Evolutionary conservation across 2,113 vertebrate genomes (phyloP).

Genomic region (Pterocles orientalis): DNA sequence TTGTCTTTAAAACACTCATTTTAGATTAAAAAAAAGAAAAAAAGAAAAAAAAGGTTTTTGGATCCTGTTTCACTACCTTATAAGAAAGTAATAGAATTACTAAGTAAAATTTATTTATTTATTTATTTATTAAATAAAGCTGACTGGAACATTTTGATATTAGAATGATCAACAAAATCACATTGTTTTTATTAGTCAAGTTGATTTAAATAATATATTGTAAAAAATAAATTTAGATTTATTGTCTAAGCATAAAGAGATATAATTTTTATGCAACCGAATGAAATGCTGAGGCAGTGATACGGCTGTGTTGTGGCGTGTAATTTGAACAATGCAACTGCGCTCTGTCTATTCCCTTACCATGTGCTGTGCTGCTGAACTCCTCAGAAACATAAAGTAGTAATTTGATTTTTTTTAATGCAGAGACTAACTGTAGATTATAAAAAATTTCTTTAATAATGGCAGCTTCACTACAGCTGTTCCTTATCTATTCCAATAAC

Average conservation of each 20-base stretch:
- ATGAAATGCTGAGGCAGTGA: not conserved
- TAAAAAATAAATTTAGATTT: not conserved
- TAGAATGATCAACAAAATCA: not conserved
- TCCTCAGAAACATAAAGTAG: not conserved
- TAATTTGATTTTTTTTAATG: not conserved
- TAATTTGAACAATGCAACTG: not conserved
- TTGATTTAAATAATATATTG: not conserved
- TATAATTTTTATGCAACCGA: not conserved
- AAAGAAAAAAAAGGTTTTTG: too few relatives aligned
- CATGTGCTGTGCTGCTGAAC: not conserved
- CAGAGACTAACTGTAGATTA: not conserved
- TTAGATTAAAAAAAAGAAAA: too few relatives aligned
- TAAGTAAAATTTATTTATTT: too few relatives aligned
- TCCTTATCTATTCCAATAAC: not conserved
- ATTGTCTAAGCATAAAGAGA: not conserved
- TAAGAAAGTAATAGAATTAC: too few relatives aligned
- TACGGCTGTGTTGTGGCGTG: not conserved
- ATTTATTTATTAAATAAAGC: not conserved
- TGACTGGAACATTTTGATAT: not conserved
- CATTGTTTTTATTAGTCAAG: not conserved
- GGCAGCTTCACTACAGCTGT: not conserved
- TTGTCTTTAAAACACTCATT: not conserved
- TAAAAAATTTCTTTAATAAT: not conserved
- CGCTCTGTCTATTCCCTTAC: not conserved
- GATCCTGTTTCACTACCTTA: too few relatives aligned